Percentiles rank a stretch among this genome's conserved stretches.
Conservation (phyloP, 2,797 vertebrate genomes). For the Falco rusticolus region DNA sequence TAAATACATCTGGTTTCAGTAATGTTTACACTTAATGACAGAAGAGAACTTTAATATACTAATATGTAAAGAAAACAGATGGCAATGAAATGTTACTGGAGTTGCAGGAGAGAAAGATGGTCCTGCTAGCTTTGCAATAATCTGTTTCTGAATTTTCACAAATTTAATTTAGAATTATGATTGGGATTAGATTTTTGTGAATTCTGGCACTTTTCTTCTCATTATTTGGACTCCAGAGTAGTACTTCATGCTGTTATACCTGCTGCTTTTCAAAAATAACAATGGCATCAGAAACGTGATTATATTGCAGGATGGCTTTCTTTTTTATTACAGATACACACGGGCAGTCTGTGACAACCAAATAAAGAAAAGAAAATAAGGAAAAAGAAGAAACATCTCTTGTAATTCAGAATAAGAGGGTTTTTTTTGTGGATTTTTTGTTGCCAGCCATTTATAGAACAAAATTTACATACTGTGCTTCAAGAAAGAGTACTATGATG, state of each 20-base stretch:
- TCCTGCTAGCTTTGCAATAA: neutral
- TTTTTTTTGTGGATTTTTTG: neutral
- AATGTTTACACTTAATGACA: neutral
- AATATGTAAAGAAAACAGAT: neutral
- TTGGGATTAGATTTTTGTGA: neutral
- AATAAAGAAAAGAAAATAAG: neutral
- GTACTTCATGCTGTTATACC: neutral
- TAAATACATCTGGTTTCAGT: neutral
- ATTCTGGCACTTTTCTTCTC: neutral
- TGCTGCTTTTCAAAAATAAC: slow-evolving; percentile 25
- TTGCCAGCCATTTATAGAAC: neutral
- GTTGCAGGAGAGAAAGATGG: neutral
- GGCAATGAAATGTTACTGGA: neutral
- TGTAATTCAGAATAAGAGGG: neutral
- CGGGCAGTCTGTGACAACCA: neutral
- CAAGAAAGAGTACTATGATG: neutral
- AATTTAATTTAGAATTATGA: neutral
- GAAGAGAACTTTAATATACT: neutral
- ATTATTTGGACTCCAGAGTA: neutral
- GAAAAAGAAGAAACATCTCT: slow-evolving; percentile 1
- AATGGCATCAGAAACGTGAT: neutral
- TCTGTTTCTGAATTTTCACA: neutral
- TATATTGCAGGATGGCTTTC: neutral
- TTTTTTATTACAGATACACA: neutral
- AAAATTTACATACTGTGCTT: neutral